These are phyloP conservation scores for Cottus gobio DNA, from an alignment of 2,113 vertebrate genomes.

Conservation along the genomic window DNA sequence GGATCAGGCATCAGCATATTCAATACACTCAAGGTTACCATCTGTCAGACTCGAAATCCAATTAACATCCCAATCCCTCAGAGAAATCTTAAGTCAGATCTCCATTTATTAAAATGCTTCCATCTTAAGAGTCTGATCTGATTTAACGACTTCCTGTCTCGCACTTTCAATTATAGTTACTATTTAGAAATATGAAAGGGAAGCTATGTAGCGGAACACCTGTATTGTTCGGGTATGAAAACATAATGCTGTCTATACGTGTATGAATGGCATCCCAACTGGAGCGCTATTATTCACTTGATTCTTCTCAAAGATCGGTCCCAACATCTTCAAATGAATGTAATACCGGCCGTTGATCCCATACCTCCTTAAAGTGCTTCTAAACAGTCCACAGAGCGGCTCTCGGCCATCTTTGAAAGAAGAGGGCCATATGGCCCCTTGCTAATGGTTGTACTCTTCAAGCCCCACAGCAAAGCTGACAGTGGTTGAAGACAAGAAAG, in stretches of 20 bases:
- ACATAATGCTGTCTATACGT: background rate
- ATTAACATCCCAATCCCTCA: conserved; percentile 32
- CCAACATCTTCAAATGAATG: background rate
- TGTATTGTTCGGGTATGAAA: background rate
- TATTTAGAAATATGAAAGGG: background rate
- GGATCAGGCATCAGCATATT: conserved; percentile 42
- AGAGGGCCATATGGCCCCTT: conserved; percentile 73
- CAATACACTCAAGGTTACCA: conserved; percentile 27
- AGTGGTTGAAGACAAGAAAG: conserved; percentile 42
- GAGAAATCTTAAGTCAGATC: conserved; percentile 34
- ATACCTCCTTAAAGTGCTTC: conserved; percentile 29
- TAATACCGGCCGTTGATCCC: background rate
- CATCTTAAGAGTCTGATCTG: conserved; percentile 31
- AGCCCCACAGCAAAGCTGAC: conserved; percentile 57
- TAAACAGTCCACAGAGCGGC: conserved; percentile 20
- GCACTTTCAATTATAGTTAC: background rate
- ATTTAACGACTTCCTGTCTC: conserved; percentile 24
- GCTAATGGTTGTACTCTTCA: conserved; percentile 62
- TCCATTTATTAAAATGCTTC: conserved; percentile 27
- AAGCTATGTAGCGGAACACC: background rate
- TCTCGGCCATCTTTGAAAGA: conserved; percentile 62
- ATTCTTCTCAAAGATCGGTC: background rate
- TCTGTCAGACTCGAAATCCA: conserved; percentile 50
- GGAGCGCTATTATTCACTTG: background rate
- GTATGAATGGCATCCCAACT: background rate